Conservation (phyloP, 2,113 vertebrate genomes). For the Stictonetta naevosa region DNA sequence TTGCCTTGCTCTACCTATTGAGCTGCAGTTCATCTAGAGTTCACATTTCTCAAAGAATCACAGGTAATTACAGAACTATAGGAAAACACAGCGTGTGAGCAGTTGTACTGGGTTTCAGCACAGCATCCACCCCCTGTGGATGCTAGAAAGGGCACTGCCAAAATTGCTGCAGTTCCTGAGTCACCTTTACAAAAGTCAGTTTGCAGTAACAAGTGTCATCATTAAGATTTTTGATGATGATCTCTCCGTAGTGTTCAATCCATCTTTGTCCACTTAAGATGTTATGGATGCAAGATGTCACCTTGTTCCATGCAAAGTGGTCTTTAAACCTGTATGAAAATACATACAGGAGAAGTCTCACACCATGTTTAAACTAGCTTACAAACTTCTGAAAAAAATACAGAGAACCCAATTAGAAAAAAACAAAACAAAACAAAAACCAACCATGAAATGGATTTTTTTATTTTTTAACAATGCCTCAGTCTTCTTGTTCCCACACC, state of each 20-base stretch:
- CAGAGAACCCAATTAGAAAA: not conserved
- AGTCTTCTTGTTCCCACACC: not conserved
- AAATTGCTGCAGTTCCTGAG: not conserved
- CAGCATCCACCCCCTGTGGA: not conserved
- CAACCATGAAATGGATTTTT: too few species aligned
- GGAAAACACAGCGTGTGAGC: not conserved
- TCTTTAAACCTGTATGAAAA: constrained; percentile 81
- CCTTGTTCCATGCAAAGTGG: constrained; percentile 98
- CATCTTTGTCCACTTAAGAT: constrained; percentile 96
- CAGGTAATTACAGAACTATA: not conserved
- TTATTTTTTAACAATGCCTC: not conserved
- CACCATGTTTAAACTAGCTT: not conserved
- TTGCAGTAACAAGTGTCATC: constrained; percentile 91
- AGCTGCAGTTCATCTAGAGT: not conserved
- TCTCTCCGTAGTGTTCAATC: constrained; percentile 99
- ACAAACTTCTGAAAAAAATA: not conserved
- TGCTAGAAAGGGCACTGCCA: not conserved
- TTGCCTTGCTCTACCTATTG: not conserved
- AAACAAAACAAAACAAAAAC: too few species aligned
- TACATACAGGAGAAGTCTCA: not conserved
- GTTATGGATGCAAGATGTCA: constrained; percentile 98
- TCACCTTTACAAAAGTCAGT: constrained; percentile 95
- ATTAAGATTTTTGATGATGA: constrained; percentile 89
- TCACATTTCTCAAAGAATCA: not conserved
- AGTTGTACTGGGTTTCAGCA: not conserved